Conservation (phyloP, 2,113 vertebrate species). For the Suncus etruscus region DNA sequence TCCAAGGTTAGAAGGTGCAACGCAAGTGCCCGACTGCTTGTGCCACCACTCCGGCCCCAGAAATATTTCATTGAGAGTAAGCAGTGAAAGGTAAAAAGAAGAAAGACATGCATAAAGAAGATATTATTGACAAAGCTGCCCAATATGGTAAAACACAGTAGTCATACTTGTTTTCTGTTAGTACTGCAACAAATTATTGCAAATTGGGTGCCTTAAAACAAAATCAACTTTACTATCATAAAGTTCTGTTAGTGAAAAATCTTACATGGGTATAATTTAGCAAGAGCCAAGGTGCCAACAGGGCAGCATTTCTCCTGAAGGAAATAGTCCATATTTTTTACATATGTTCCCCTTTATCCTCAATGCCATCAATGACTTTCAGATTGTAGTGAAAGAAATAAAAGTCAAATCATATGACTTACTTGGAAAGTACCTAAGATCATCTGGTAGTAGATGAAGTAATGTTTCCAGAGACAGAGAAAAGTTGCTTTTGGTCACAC, state of each 20-base stretch:
- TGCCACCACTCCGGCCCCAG: background rate
- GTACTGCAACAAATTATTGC: background rate
- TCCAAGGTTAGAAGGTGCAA: too few species aligned
- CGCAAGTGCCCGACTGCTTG: too few species aligned
- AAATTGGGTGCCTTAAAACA: background rate
- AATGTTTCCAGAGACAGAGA: conserved; percentile 8
- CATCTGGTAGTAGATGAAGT: background rate
- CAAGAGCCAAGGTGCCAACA: background rate
- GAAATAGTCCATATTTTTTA: background rate
- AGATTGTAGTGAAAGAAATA: background rate
- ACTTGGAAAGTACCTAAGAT: background rate
- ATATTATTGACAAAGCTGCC: background rate
- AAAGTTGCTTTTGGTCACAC: background rate
- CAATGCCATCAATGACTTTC: background rate
- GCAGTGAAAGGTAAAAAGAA: background rate
- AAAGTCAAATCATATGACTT: background rate
- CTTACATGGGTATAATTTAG: background rate
- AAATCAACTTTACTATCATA: background rate
- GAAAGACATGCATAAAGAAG: background rate
- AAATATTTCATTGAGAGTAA: background rate
- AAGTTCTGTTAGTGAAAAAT: background rate
- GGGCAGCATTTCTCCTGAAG: background rate
- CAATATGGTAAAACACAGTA: too few species aligned
- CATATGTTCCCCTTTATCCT: background rate
- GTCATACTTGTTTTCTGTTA: background rate